phyloP scores from a whole-genome alignment of 1,140 invertebrate species.

The Cydia pomonella region DNA sequence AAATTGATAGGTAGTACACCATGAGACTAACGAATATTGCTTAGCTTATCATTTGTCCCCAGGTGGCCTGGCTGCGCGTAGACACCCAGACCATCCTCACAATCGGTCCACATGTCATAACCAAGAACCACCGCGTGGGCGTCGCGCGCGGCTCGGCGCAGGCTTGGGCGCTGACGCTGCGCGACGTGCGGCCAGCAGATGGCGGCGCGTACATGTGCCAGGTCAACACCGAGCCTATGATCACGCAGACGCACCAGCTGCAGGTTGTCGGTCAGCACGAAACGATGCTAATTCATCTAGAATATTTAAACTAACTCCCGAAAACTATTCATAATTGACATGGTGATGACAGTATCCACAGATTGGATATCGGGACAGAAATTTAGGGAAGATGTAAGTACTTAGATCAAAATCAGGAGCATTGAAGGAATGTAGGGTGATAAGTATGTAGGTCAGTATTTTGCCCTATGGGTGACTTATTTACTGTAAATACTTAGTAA shows the following conservation, averaged over 20 bases:
- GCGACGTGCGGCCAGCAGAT: constrained; percentile 87
- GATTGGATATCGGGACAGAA: too few relatives aligned
- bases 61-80: constrained; percentile 94
- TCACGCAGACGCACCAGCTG: constrained; percentile 90
- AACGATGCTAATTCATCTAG: constrained; percentile 23
- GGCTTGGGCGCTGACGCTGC: constrained; percentile 89
- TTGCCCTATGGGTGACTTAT: too few relatives aligned
- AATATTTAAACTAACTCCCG: neutral
- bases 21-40: too few relatives aligned
- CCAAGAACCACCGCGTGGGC: constrained; percentile 91
- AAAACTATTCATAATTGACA: too few relatives aligned
- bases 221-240: constrained; percentile 95
- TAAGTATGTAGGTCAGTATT: too few relatives aligned
- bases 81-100: constrained; percentile 94
- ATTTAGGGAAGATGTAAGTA: too few relatives aligned
- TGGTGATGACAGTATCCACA: too few relatives aligned
- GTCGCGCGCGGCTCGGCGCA: constrained; percentile 87
- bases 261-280: constrained; percentile 88
- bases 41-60: constrained; percentile 33
- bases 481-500: too few relatives aligned
- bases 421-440: too few relatives aligned
- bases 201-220: constrained; percentile 93
- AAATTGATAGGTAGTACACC: too few relatives aligned
- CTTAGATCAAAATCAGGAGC: too few relatives aligned
- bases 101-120: constrained; percentile 91